These are phyloP conservation scores for Tanypteryx hageni DNA, from an alignment of 2,888 invertebrate genomes.

Conservation along the genomic window DNA sequence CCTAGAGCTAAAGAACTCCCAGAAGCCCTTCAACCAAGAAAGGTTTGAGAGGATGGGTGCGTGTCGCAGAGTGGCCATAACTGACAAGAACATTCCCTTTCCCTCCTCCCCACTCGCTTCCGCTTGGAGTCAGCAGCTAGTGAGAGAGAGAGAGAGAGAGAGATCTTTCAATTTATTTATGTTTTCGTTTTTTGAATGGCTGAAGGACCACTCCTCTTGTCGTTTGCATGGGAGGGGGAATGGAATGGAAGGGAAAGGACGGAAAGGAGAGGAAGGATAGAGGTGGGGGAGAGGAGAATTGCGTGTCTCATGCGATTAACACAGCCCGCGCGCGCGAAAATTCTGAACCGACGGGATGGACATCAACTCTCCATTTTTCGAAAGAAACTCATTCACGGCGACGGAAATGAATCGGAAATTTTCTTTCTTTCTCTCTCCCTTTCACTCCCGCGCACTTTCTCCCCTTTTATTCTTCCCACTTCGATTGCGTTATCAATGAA, in stretches of 20 bases:
- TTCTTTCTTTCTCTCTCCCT: background rate
- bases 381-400: background rate
- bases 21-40: too few species aligned
- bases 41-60: too few species aligned
- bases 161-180: too few species aligned
- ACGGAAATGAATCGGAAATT: conserved; percentile 4
- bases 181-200: too few species aligned
- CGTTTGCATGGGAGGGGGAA: background rate
- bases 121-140: too few species aligned
- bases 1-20: too few species aligned
- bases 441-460: background rate
- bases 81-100: too few species aligned
- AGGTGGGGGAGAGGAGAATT: background rate
- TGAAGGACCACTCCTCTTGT: background rate
- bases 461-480: background rate
- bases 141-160: too few species aligned
- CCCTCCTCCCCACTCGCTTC: too few species aligned
- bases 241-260: background rate
- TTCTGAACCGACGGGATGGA: background rate
- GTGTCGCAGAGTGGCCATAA: too few species aligned
- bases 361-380: background rate
- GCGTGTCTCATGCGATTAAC: background rate
- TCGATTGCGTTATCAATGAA: background rate
- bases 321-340: background rate
- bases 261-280: background rate